Conservation (phyloP, 1,140 invertebrate genomes). For the Drosophila cardini region DNA sequence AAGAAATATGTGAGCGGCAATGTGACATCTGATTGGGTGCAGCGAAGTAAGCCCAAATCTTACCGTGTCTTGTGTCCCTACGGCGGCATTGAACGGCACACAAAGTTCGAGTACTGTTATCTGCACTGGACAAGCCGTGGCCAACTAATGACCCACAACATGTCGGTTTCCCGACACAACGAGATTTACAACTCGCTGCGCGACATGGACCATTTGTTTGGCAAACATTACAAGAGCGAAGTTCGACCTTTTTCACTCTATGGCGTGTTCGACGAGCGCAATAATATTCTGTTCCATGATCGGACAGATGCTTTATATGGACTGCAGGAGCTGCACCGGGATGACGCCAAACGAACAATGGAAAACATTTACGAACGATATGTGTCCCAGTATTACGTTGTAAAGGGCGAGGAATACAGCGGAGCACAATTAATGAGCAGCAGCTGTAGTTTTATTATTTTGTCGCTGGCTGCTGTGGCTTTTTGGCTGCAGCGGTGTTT, state of each 20-base stretch:
- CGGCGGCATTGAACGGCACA: constrained; percentile 80
- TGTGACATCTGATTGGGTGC: constrained; percentile 65
- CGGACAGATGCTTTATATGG: constrained; percentile 86
- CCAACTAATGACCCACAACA: constrained; percentile 87
- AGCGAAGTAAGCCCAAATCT: constrained; percentile 44
- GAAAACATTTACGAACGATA: constrained; percentile 77
- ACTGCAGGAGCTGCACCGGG: constrained; percentile 79
- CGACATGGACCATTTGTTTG: constrained; percentile 89
- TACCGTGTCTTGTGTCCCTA: constrained; percentile 85
- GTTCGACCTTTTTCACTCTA: constrained; percentile 88
- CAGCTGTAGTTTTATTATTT: not conserved
- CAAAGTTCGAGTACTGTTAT: constrained; percentile 86
- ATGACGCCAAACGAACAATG: constrained; percentile 71
- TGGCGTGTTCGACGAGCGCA: constrained; percentile 87
- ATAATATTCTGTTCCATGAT: constrained; percentile 89
- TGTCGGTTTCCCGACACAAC: constrained; percentile 86
- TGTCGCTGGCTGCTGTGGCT: constrained; percentile 22
- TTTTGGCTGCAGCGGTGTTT: constrained; percentile 7
- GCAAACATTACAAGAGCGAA: constrained; percentile 86
- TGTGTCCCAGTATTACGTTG: constrained; percentile 55
- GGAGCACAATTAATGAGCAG: constrained; percentile 4
- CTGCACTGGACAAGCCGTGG: constrained; percentile 90
- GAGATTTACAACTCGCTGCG: constrained; percentile 89
- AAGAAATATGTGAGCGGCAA: constrained; percentile 87
- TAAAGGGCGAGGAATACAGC: constrained; percentile 19